Base-by-base conservation (phyloP, 2,888 invertebrate species). In the Lasius fuliginosus region DNA sequence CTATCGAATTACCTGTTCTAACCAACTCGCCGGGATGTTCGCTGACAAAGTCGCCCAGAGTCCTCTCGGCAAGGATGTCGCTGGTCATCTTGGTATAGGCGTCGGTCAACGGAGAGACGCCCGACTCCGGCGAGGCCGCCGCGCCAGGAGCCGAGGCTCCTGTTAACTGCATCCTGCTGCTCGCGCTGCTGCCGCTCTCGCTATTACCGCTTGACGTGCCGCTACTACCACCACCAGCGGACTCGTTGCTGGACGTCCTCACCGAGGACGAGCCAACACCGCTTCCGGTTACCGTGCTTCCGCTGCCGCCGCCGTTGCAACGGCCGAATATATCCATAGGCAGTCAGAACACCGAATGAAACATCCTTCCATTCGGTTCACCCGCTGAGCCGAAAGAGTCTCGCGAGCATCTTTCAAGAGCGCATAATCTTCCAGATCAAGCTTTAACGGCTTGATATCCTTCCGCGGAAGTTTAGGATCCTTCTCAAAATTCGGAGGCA, bases 11-110 rank as follows among this genome's bases (percentile, higher is more conserved):
- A 91, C 98, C 97, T 56, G 99, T 99, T 93, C 98, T 96, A 91
- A 99, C 98, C 92, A 99, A 96, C 95, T 99, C 99, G 49, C 98
- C 98, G 6, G 98, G 98, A 95, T 98, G 98, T 94, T 98, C 98
- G 85, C 98, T 98, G 88, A 98, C 95, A 93, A 98, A 97, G 94
- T 98, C 98, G 74, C 98, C 98, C 86, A 98, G 96, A 9, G 98
- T 98, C 90, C 98, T 96, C 95, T 98, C 98, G 11, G 98, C 98
- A 91, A 98, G 96, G 94, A 98, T 98, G 95, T 98, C 98, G 12
- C 98, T 98, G 90, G 98, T 98, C 97, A 98, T 97, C 96, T 98
- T 98, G 30, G 94, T 94, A 84, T 94, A 95, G 64, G 95, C 94
- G 87, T 95, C 95, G 85, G 95, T 93, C 75, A 95, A 92, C 42